phyloP scores from a whole-genome alignment of 1,140 invertebrate genomes.

The Dryas iulia region DNA sequence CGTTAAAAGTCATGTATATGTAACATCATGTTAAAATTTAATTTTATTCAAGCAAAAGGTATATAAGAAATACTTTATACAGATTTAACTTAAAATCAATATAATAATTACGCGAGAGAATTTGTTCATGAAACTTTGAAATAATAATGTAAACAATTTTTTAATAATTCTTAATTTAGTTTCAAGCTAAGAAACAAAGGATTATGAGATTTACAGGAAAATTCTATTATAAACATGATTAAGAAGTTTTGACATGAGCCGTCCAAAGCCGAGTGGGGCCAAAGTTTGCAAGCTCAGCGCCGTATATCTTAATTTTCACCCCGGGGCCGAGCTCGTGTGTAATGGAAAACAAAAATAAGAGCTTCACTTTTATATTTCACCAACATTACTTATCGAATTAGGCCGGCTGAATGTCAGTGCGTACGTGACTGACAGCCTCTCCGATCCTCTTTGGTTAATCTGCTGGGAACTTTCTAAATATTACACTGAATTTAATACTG shows the following conservation, averaged over 20 bases:
- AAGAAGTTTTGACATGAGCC: conserved; percentile 32
- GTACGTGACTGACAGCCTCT: conserved; percentile 19
- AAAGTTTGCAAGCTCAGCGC: conserved; percentile 16
- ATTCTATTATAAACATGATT: conserved; percentile 31
- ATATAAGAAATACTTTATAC: not conserved
- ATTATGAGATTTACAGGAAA: conserved; percentile 23
- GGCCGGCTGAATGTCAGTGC: conserved; percentile 20
- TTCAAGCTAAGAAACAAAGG: conserved; percentile 5
- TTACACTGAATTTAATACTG: conserved; percentile 4
- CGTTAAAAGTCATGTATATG: too few relatives aligned
- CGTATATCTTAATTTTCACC: conserved; percentile 29
- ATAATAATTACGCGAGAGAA: not conserved
- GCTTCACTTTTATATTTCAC: conserved; percentile 20
- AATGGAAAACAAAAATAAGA: conserved; percentile 25
- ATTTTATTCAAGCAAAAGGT: too few relatives aligned
- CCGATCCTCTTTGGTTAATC: conserved; percentile 17
- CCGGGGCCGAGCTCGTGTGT: conserved; percentile 11
- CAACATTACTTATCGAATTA: conserved; percentile 25
- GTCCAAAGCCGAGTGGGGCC: conserved; percentile 24
- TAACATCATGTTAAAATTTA: too few relatives aligned
- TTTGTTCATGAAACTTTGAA: not conserved
- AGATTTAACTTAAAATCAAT: not conserved
- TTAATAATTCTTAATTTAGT: not conserved
- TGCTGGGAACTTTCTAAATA: conserved; percentile 4
- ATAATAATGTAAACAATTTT: not conserved